phyloP scores from a whole-genome alignment of 2,888 invertebrate genomes.

The Drosophila putrida region DNA sequence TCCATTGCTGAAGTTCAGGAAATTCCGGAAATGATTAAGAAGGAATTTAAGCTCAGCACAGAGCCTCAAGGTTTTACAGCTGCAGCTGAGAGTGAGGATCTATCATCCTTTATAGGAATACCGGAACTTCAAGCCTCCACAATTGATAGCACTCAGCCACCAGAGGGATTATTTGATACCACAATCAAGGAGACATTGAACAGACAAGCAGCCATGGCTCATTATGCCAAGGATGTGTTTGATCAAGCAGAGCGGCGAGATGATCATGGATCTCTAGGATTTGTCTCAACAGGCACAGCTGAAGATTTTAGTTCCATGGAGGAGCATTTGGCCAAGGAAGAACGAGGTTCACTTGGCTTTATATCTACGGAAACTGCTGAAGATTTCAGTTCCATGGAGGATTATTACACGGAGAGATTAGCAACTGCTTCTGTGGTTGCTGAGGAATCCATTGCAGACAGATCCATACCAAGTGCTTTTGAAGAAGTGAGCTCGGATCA shows the following conservation, averaged over 20 bases:
- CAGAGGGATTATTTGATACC: conserved; percentile 64
- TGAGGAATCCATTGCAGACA: conserved; percentile 49
- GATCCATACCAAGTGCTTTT: conserved; percentile 62
- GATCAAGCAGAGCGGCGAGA: conserved; percentile 62
- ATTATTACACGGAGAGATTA: conserved; percentile 80
- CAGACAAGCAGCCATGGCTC: conserved; percentile 71
- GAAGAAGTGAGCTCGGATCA: conserved; percentile 74
- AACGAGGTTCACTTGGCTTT: conserved; percentile 79
- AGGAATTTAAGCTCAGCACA: conserved; percentile 90
- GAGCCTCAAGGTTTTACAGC: conserved; percentile 83
- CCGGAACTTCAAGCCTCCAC: conserved; percentile 71
- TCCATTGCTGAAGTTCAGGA: conserved; percentile 91
- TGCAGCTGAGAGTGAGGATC: conserved; percentile 59
- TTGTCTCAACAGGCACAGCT: conserved; percentile 80
- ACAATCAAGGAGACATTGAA: conserved; percentile 72
- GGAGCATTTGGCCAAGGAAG: conserved; percentile 75
- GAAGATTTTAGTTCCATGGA: conserved; percentile 80
- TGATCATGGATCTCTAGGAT: conserved; percentile 77
- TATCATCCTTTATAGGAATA: conserved; percentile 82
- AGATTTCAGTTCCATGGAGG: conserved; percentile 84
- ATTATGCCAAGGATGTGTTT: conserved; percentile 65
- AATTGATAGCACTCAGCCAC: conserved; percentile 61
- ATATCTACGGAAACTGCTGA: conserved; percentile 83
- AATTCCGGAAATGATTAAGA: conserved; percentile 90
- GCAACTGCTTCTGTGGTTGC: conserved; percentile 68